These are phyloP conservation scores for Sarcophilus harrisii DNA, from an alignment of 2,797 vertebrate species.

Conservation along the genomic window DNA sequence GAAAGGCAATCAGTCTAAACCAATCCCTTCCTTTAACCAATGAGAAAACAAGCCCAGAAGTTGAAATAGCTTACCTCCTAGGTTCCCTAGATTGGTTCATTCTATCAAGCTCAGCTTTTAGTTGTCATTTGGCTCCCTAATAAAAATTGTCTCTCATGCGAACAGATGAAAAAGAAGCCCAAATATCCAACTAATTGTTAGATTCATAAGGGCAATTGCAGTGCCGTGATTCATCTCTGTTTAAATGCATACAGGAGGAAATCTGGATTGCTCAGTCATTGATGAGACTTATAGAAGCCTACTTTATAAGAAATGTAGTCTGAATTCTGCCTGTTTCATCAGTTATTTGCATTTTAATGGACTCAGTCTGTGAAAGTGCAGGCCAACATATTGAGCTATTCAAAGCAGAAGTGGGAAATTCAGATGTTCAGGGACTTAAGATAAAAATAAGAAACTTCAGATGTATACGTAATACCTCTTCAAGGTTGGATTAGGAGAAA, in stretches of 20 bases:
- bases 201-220: constrained; percentile 32
- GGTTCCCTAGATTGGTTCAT: neutral
- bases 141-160: constrained; percentile 32
- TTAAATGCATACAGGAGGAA: constrained; percentile 48
- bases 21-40: neutral
- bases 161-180: constrained; percentile 40
- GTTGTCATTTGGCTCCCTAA: constrained; percentile 23
- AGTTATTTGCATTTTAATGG: constrained; percentile 39
- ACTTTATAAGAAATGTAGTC: constrained; percentile 23
- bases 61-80: neutral
- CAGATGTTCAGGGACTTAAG: neutral
- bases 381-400: neutral
- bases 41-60: neutral
- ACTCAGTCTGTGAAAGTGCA: constrained; percentile 17
- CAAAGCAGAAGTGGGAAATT: neutral
- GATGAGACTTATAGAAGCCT: constrained; percentile 16
- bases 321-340: constrained; percentile 45
- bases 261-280: constrained; percentile 23
- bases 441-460: constrained; percentile 7
- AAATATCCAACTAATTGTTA: constrained; percentile 35
- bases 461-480: neutral
- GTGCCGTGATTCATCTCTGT: constrained; percentile 37
- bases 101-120: constrained; percentile 36
- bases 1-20: neutral
- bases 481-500: constrained; percentile 15